Conservation (phyloP, 2,113 vertebrate species). For the Pelmatolapia mariae region DNA sequence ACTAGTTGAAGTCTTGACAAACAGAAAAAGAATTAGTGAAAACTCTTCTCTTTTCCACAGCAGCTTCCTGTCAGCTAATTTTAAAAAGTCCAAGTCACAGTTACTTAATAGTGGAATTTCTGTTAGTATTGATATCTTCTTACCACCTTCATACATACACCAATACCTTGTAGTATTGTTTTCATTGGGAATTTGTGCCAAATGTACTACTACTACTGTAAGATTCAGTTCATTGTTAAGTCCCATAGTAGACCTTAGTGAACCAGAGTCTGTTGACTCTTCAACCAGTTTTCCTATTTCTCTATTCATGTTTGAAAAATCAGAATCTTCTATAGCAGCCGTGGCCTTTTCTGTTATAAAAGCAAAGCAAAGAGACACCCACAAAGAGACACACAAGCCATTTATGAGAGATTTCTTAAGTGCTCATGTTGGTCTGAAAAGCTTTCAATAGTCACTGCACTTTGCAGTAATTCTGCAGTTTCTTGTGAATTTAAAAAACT, state of each 20-base stretch:
- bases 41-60: neutral
- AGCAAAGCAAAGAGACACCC: neutral
- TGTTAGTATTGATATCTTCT: neutral
- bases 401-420: neutral
- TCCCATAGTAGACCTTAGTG: neutral
- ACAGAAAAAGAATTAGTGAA: neutral
- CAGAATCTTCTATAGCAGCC: neutral
- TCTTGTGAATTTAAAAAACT: neutral
- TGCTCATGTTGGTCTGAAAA: neutral
- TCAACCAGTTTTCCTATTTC: neutral
- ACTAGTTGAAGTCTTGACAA: neutral
- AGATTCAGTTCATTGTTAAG: neutral
- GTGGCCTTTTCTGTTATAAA: neutral
- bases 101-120: neutral
- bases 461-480: neutral
- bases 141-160: neutral
- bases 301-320: neutral
- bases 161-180: neutral
- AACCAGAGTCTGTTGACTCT: neutral
- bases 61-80: neutral
- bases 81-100: neutral
- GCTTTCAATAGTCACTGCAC: neutral
- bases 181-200: neutral
- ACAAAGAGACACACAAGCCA: neutral
- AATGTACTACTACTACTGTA: neutral